Conservation (phyloP, 2,888 invertebrate species). For the Conomelus anceps region DNA sequence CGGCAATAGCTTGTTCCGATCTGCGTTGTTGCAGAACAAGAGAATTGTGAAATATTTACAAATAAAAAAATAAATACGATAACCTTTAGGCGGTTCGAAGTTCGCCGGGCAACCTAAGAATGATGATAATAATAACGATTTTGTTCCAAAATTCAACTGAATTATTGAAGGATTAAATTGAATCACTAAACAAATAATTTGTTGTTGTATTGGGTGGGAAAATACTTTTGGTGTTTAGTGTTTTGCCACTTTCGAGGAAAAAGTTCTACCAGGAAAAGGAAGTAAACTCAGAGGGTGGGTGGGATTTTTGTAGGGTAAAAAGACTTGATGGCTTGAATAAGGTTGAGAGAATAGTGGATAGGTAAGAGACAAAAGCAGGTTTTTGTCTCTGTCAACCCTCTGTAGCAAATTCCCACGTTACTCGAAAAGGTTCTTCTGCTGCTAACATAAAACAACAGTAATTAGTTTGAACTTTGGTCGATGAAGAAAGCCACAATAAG, state of each 20-base stretch:
- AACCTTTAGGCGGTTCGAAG: too few relatives aligned
- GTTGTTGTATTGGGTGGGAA: not conserved
- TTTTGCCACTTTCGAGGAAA: not conserved
- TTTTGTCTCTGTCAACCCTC: not conserved
- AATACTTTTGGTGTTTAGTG: not conserved
- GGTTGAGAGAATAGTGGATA: not conserved
- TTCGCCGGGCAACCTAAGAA: too few relatives aligned
- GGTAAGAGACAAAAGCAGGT: not conserved
- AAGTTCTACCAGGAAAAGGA: not conserved
- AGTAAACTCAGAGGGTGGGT: not conserved
- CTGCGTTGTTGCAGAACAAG: not conserved
- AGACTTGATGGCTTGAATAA: not conserved
- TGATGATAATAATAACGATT: too few relatives aligned
- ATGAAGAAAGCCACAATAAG: not conserved
- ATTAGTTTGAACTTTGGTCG: not conserved
- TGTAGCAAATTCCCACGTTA: not conserved
- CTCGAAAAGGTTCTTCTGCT: not conserved
- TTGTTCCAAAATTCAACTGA: too few relatives aligned
- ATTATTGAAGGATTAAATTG: not conserved
- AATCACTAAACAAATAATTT: too few relatives aligned
- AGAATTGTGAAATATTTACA: not conserved
- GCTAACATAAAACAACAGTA: not conserved
- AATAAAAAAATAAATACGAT: too few relatives aligned
- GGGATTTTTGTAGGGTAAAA: not conserved
- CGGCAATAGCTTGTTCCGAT: not conserved